Evolutionary conservation across 2,888 invertebrate genomes (phyloP), one percentile per base, ranked within the genome.

Genomic region (Scelioninae gen. 1): DNA sequence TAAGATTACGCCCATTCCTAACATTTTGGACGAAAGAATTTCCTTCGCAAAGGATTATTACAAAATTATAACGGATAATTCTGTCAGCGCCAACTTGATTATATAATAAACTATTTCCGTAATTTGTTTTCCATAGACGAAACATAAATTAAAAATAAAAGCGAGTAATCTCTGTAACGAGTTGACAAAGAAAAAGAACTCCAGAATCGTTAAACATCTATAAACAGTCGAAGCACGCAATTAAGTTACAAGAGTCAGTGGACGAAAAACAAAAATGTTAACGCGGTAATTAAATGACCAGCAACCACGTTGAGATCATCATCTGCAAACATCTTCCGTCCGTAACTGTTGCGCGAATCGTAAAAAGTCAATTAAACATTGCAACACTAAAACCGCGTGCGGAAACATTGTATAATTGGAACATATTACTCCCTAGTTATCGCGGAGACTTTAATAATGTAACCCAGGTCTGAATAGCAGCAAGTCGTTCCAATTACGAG

Each of bases 401-500:
- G 34, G 23, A 32, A 55, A n/a, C 15, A 49, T 9, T 23, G 16
- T 63, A 16, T 65, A 65, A 47, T 56, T 69, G 45, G 40, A 72
- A 62, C 62, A 9, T 62, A 72, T 43, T 45, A 34, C 31, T 38
- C 40, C 9, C 11, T n/a, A 11, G 55, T 63, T 74, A 75, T 75
- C 65, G 63, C 51, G 8, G 4, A 29, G 43, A 66, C 58, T 62
- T 75, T 31, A 58, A 75, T 75, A 49, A 55, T 45, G 49, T 53
- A 10, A 58, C 34, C 16, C 34, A 5, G 8, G 15, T 13, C 15
- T n/a, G 32, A 10, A 11, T 11, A 10, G 47, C 63, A 78, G 55
- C 16, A 55, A 78, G 71, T 72, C 65, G 65, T 38, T 56, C 45
- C 60, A 58, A 72, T 79, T 79, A 65, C 47, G 38, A 10, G 38